Evolutionary conservation across 1,140 invertebrate genomes (phyloP).

Genomic region (Pseudomyrmex dendroicus): DNA sequence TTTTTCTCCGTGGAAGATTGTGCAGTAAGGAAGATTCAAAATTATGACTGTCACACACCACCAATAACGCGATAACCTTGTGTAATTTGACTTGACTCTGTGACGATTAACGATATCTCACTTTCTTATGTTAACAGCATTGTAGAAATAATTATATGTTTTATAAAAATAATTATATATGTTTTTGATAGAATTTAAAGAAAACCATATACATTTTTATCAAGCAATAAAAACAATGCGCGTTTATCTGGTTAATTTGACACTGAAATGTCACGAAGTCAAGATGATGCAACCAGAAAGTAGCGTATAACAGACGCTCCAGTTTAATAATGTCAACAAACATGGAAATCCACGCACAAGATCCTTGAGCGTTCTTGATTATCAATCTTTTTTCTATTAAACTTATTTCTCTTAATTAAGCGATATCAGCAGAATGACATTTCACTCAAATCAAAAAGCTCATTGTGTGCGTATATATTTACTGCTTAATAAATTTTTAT

Average conservation of each 20-base stretch:
- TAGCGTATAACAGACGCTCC: background rate
- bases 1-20: slow-evolving; percentile 11
- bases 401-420: slow-evolving; percentile 2
- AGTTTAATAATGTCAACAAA: slow-evolving; percentile 23
- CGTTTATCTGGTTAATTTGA: slow-evolving; percentile 42
- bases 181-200: slow-evolving; percentile 11
- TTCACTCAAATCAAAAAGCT: slow-evolving; percentile 1
- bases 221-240: background rate
- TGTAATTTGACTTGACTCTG: slow-evolving; percentile 24
- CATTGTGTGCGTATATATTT: background rate
- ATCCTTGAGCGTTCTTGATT: background rate
- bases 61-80: slow-evolving; percentile 16
- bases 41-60: slow-evolving; percentile 14
- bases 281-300: slow-evolving; percentile 41
- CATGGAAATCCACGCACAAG: background rate
- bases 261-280: slow-evolving; percentile 8
- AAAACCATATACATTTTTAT: background rate
- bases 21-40: background rate
- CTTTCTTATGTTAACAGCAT: slow-evolving; percentile 20
- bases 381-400: slow-evolving; percentile 3
- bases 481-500: background rate
- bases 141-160: background rate
- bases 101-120: background rate
- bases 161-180: background rate
- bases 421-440: background rate